These are phyloP conservation scores for Aphaenogaster floridana DNA, from an alignment of 1,140 invertebrate species.

Conservation along the genomic window DNA sequence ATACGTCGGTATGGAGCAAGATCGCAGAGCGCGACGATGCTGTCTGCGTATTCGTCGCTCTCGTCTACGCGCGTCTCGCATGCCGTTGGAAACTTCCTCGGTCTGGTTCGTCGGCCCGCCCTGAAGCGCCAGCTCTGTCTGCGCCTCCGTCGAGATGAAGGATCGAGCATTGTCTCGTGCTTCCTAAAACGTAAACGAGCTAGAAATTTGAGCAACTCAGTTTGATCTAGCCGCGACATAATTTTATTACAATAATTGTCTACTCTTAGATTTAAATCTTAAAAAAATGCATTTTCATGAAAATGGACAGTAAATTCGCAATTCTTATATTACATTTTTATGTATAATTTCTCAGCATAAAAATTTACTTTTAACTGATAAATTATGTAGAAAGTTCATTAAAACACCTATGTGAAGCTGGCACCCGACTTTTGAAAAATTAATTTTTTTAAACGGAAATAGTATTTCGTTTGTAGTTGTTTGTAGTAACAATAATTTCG, in stretches of 20 bases:
- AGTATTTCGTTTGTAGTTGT: too few relatives aligned
- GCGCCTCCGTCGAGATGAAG: conserved; percentile 84
- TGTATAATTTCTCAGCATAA: too few relatives aligned
- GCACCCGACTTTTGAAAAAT: too few relatives aligned
- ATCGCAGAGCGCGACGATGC: conserved; percentile 75
- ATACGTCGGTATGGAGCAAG: conserved; percentile 83
- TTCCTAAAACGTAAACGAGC: conserved; percentile 37
- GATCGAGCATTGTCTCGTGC: conserved; percentile 71
- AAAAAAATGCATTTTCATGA: too few relatives aligned
- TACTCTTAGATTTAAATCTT: too few relatives aligned
- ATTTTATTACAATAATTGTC: neutral
- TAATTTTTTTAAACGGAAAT: too few relatives aligned
- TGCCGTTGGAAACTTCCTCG: conserved; percentile 71
- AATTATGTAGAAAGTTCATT: too few relatives aligned
- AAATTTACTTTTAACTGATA: too few relatives aligned
- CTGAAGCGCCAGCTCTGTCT: conserved; percentile 81
- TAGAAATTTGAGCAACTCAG: neutral
- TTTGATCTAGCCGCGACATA: neutral
- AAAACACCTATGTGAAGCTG: too few relatives aligned
- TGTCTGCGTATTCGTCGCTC: conserved; percentile 82
- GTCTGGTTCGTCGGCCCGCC: conserved; percentile 33
- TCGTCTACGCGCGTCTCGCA: conserved; percentile 80
- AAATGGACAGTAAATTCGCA: too few relatives aligned
- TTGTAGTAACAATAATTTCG: too few relatives aligned
- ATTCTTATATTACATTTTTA: too few relatives aligned